Conservation (phyloP, 2,797 vertebrate genomes). For the Enteromius thamalakanensis region DNA sequence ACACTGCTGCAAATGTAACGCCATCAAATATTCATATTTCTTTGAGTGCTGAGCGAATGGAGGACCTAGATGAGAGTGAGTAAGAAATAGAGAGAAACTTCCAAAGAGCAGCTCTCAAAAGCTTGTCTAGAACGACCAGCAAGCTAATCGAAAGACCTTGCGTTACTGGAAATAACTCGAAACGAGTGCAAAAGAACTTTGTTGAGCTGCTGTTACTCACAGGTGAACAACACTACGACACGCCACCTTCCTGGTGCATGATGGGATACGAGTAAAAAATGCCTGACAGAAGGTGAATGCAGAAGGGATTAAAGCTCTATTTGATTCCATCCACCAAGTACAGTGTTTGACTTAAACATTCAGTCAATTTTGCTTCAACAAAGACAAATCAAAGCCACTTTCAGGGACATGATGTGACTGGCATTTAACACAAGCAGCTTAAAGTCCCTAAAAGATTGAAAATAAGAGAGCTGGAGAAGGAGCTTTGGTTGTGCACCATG, state of each 20-base stretch:
- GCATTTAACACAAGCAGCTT: conserved; percentile 20
- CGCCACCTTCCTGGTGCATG: conserved; percentile 58
- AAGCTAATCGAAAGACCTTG: conserved; percentile 71
- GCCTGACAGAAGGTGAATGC: conserved; percentile 40
- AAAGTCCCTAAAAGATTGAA: conserved; percentile 20
- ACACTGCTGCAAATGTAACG: conserved; percentile 66
- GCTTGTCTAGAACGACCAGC: conserved; percentile 62
- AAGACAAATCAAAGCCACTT: conserved; percentile 1
- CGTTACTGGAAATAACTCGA: conserved; percentile 73
- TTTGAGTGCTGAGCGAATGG: conserved; percentile 78
- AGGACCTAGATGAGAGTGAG: conserved; percentile 73
- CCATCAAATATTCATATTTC: conserved; percentile 81
- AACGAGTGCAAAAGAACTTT: conserved; percentile 68
- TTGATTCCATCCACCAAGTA: conserved; percentile 3
- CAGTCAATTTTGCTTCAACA: neutral
- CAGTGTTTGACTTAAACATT: neutral
- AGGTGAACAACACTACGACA: conserved; percentile 46
- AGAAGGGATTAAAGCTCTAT: conserved; percentile 35
- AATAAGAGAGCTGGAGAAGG: conserved; percentile 20
- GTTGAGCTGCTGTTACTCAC: conserved; percentile 65
- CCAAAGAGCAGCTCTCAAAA: conserved; percentile 51
- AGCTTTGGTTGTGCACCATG: conserved; percentile 35
- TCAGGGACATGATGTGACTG: neutral
- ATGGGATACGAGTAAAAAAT: conserved; percentile 53
- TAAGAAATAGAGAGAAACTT: conserved; percentile 52